phyloP scores from a whole-genome alignment of 1,140 invertebrate species.

The Ridgeia piscesae region DNA sequence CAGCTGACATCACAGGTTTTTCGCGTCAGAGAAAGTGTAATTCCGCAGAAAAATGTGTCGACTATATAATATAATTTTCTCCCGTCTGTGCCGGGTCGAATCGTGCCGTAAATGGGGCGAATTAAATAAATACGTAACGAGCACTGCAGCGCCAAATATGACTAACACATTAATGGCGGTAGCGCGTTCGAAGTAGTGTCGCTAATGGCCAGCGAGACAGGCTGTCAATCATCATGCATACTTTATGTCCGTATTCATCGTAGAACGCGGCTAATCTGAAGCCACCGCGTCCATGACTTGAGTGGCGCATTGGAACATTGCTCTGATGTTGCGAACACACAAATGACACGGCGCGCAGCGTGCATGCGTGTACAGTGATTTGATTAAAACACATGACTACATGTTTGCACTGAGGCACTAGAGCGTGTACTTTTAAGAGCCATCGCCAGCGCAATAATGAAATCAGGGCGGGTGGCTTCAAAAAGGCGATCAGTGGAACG shows the following conservation, averaged over 20 bases:
- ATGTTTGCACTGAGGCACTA: not conserved
- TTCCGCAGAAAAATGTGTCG: not conserved
- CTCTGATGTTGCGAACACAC: not conserved
- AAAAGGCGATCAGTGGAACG: not conserved
- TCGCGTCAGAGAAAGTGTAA: not conserved
- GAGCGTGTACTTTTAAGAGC: not conserved
- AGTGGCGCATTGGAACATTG: not conserved
- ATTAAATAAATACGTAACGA: slow-evolving; percentile 1
- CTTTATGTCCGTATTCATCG: not conserved
- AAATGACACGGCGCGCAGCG: not conserved
- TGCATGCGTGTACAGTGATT: not conserved
- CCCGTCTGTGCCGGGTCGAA: not conserved
- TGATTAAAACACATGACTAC: not conserved
- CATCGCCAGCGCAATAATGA: not conserved
- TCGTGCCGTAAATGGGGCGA: not conserved
- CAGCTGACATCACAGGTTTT: not conserved
- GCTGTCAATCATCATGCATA: not conserved
- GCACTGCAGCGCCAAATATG: not conserved
- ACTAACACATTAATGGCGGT: not conserved
- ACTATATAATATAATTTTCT: not conserved
- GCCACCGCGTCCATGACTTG: not conserved
- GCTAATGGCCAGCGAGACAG: not conserved
- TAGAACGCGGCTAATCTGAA: not conserved
- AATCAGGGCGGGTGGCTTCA: not conserved
- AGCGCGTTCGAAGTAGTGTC: not conserved